phyloP scores from a whole-genome alignment of 2,113 vertebrate genomes.

The Geococcyx californianus region DNA sequence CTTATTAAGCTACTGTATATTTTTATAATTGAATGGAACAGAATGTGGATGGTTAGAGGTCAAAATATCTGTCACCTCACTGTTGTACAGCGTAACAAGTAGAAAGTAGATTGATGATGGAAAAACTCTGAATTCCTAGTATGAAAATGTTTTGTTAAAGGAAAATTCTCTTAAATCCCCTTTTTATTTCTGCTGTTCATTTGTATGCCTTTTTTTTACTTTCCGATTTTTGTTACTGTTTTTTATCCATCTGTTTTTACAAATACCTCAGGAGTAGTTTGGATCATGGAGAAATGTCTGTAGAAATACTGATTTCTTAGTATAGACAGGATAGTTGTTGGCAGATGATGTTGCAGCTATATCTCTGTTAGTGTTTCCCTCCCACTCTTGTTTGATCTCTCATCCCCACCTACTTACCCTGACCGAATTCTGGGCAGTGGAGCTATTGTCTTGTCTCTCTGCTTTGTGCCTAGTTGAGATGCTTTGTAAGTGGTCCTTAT shows the following conservation, averaged over 20 bases:
- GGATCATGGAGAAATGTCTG: not conserved
- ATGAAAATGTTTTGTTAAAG: not conserved
- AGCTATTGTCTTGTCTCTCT: not conserved
- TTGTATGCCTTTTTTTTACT: not conserved
- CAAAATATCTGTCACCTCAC: rapidly evolving
- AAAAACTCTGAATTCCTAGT: not conserved
- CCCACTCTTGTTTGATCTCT: not conserved
- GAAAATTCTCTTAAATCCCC: not conserved
- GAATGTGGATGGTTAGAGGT: not conserved
- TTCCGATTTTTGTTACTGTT: not conserved
- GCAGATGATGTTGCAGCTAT: not conserved
- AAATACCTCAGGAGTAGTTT: not conserved
- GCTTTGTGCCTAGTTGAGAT: not conserved
- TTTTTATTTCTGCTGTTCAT: not conserved
- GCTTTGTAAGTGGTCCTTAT: not conserved
- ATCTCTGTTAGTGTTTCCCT: not conserved
- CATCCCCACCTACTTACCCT: not conserved
- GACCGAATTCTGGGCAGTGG: not conserved
- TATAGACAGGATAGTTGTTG: not conserved
- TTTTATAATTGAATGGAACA: not conserved
- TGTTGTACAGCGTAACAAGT: not conserved
- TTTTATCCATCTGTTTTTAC: not conserved
- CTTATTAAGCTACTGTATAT: not conserved
- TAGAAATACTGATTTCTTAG: not conserved
- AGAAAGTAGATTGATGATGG: not conserved